Evolutionary conservation across 2,888 invertebrate genomes (phyloP).

Genomic region (Gymnoscelis rufifasciata): DNA sequence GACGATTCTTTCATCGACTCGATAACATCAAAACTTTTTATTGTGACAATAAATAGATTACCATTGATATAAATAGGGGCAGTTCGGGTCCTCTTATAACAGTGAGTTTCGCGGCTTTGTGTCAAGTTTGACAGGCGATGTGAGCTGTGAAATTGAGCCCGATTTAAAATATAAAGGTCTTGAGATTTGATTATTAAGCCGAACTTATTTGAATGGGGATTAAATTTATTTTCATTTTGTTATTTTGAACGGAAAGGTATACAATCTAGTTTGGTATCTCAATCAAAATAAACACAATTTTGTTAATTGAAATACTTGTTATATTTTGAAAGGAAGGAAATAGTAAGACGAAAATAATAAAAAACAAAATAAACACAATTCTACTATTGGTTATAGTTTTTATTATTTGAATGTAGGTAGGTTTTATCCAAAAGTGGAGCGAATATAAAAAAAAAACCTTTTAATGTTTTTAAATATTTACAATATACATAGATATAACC

Average conservation of each 20-base stretch:
- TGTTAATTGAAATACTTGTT: no score
- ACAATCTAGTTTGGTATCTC: slow-evolving; percentile 44
- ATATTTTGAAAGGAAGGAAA: no score
- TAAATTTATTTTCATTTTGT: slow-evolving; percentile 61
- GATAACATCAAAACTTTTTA: slow-evolving; percentile 77
- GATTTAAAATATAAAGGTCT: slow-evolving; percentile 73
- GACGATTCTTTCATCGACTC: slow-evolving; percentile 75
- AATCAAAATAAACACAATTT: slow-evolving; percentile 24
- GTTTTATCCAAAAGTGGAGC: no score
- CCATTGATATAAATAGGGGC: slow-evolving; percentile 75
- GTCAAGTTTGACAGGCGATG: slow-evolving; percentile 75
- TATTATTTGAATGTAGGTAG: background rate
- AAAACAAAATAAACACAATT: no score
- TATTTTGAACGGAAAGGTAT: slow-evolving; percentile 54
- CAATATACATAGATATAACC: background rate
- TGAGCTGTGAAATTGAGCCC: slow-evolving; percentile 77
- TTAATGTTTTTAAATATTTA: no score
- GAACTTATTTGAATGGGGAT: slow-evolving; percentile 58
- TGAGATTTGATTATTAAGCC: slow-evolving; percentile 58
- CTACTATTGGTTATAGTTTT: no score
- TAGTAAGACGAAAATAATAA: no score
- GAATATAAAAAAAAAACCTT: no score
- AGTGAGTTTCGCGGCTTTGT: slow-evolving; percentile 72
- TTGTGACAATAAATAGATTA: slow-evolving; percentile 78
- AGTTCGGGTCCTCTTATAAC: slow-evolving; percentile 69